Percentiles rank a stretch among this genome's conserved stretches.
Evolutionary conservation across 1,140 invertebrate genomes (phyloP).

Genomic region (Drosophila arawakana): DNA sequence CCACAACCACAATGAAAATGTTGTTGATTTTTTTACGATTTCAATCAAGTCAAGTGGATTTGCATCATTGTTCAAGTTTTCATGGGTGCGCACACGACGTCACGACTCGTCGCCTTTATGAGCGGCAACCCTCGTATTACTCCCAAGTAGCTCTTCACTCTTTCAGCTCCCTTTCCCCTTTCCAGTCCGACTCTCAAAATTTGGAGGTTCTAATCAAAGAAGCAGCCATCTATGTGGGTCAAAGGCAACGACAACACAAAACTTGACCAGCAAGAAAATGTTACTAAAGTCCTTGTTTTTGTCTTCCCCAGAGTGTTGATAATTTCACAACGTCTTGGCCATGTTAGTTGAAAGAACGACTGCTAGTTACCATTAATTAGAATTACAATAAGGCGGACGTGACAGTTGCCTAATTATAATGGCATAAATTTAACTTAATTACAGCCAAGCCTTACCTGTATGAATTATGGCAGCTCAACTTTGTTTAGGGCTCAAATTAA

Average conservation of each 20-base stretch:
- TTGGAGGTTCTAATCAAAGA: conserved; percentile 43
- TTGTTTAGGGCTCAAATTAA: neutral
- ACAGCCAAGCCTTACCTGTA: conserved; percentile 19
- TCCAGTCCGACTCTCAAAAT: neutral
- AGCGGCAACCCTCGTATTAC: conserved; percentile 7
- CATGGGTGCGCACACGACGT: conserved; percentile 41
- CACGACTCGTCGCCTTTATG: conserved; percentile 37
- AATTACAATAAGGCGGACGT: conserved; percentile 44
- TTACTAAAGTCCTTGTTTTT: neutral
- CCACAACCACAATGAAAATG: conserved; percentile 48
- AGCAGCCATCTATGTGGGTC: conserved; percentile 68
- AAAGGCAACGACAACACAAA: conserved; percentile 37
- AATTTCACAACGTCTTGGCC: conserved; percentile 59
- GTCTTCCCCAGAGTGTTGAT: conserved; percentile 12
- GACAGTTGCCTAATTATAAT: conserved; percentile 65
- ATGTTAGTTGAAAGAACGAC: conserved; percentile 40
- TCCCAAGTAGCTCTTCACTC: conserved; percentile 17
- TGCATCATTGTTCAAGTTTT: conserved; percentile 68
- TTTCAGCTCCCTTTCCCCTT: neutral
- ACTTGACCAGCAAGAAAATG: conserved; percentile 39
- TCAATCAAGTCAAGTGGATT: conserved; percentile 81
- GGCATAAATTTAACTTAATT: conserved; percentile 55
- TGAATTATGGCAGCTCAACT: conserved; percentile 1
- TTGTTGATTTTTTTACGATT: conserved; percentile 69
- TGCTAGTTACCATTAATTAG: conserved; percentile 70